phyloP scores from a whole-genome alignment of 1,140 invertebrate genomes.

The Xylocopa sonorina region DNA sequence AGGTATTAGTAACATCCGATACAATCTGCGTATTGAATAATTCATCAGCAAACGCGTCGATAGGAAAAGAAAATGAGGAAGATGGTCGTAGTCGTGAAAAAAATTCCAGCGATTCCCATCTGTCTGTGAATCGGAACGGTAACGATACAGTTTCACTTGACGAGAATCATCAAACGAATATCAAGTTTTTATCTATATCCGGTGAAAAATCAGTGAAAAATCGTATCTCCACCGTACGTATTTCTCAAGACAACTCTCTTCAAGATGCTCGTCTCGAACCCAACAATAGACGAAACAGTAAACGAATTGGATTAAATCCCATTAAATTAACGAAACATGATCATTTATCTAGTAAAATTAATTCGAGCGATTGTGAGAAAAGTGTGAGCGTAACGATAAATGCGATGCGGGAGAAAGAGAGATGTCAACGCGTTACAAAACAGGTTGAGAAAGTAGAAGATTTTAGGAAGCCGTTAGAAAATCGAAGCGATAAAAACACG shows the following conservation, averaged over 20 bases:
- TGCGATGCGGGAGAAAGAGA: constrained; percentile 6
- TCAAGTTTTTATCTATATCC: no score
- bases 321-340: background rate
- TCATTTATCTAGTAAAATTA: background rate
- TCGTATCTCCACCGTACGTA: background rate
- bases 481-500: background rate
- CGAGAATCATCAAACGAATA: background rate
- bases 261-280: no score
- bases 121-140: no score
- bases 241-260: background rate
- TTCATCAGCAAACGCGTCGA: background rate
- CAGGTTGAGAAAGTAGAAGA: no score
- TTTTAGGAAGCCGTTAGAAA: background rate
- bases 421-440: no score
- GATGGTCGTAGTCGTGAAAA: background rate
- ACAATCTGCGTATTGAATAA: background rate
- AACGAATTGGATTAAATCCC: background rate
- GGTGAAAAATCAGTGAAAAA: background rate
- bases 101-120: no score
- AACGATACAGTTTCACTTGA: no score
- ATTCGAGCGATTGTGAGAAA: no score
- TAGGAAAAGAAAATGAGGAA: no score
- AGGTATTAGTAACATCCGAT: background rate
- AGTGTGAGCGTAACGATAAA: no score
- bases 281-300: background rate